Base-by-base conservation (phyloP, 1,140 invertebrate species). In the Drosophila parvula region DNA sequence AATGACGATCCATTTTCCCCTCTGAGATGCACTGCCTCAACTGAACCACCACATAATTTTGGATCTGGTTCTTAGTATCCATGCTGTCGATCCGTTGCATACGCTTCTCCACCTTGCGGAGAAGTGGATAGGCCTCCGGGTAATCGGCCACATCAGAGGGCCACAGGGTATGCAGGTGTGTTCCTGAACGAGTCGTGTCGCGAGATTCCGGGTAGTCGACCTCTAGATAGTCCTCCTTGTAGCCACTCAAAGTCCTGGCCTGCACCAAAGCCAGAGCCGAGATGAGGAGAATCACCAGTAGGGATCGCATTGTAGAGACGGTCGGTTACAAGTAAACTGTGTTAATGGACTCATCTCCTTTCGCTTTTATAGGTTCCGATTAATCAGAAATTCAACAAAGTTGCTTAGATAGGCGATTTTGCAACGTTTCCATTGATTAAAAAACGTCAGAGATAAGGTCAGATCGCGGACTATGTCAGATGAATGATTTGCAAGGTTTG, bases 31-130 rank as follows among this genome's bases (percentile, higher is more conserved):
- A 88, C 0, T 47, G 16, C 6, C 68, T 74, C 44, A 88, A 18
- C 14, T 75, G 60, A 6, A 43, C 11, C 0, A 71, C 47, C 0
- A 69, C 79, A 8, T 70, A 79, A 7, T 79, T 32, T 16, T 62
- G 44, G 34, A 86, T 69, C 12, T 43, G 57, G 0, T 40, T 41
- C 10, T 43, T 77, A 0, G 55, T n/a, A 2, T 67, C 30, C 5
- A 61, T 32, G 50, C 56, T 45, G 6, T 68, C 22, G 10, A 83
- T 68, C 28, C 56, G 50, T 6, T 69, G 44, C 61, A 88, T 8
- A 5, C 85, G 84, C 47, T 69, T 75, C 18, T 89, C 80, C 8
- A 88, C 84, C 63, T 88, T 88, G 60, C 80, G 73, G 12, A 88
- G 69, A 1, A 89, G 64, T 7, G 51, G 51, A 38, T 38, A 38